phyloP scores from a whole-genome alignment of 2,797 vertebrate species.

The Clarias pachynema region DNA sequence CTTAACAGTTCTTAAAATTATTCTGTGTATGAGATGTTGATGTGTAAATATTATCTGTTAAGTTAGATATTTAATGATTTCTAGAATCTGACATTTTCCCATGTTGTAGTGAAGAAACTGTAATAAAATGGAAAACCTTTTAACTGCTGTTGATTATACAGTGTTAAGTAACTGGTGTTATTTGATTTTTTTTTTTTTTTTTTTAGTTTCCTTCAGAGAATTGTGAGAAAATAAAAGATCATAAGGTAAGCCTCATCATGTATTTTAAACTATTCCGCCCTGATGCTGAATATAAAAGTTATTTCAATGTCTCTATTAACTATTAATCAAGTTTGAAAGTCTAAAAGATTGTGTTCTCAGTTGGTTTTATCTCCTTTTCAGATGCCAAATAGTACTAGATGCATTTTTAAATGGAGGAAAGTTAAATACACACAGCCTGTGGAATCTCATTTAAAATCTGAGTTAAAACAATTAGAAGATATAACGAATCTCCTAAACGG shows the following conservation, averaged over 20 bases:
- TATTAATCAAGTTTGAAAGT: neutral
- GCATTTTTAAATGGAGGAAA: constrained; percentile 24
- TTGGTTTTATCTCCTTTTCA: neutral
- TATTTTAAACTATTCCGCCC: neutral
- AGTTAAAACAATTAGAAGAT: rapidly evolving
- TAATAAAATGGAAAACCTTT: neutral
- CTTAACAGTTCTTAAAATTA: neutral
- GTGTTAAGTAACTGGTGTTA: neutral
- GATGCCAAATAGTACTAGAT: neutral
- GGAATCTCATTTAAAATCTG: no score
- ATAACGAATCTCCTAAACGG: rapidly evolving
- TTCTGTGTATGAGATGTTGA: neutral
- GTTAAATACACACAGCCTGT: neutral
- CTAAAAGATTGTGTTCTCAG: neutral
- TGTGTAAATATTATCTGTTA: neutral
- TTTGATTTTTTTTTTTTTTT: no score
- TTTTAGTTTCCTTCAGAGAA: neutral
- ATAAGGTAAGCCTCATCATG: neutral
- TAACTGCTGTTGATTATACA: neutral
- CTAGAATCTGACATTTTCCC: neutral
- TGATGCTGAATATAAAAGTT: neutral
- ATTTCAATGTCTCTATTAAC: neutral
- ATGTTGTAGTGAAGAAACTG: neutral
- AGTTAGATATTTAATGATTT: neutral
- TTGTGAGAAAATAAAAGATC: neutral